Base-by-base conservation (phyloP, 2,888 invertebrate genomes). In the Callinectes sapidus region DNA sequence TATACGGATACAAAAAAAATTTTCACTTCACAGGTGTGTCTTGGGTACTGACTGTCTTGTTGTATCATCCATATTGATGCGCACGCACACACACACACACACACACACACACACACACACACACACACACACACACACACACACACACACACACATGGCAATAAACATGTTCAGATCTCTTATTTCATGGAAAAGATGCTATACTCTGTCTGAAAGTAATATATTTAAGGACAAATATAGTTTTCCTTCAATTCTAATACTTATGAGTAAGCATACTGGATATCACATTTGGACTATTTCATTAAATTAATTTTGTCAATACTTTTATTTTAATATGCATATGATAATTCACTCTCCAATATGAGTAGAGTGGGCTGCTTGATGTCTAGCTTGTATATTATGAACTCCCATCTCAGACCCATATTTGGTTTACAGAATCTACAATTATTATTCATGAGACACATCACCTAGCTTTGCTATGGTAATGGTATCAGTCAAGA, bases 51-150 rank as follows among this genome's bases (percentile, higher is more conserved):
- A 28, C 71, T 28, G 13, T 3, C 28, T 28, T 28, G 28, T 28
- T 28, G 28, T 10, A 10, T 28, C 13, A 71, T 13, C 28, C 71
- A 61, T 61, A 23, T 61, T 61, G 61, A 61, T n/a, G n/a, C 8
- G n/a, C 10, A 10, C 71, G 28, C 61, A 61, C 61, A 23, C 61
- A 61, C 23, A 5, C 61, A 61, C 18, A 5, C 18, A 61, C 18
- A 5, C 61, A 61, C 18, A 18, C 61, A 61, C 18, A 18, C 61
- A 61, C 61, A 61, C 61, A 61, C 61, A 61, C 61, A 61, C 61
- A 61, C 61, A 61, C 61, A 61, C 61, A 61, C 61, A 61, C 71
- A 71, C 71, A 71, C 71, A 71, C 71, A 71, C 71, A 71, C 71
- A 71, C 71, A 71, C 71, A 71, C 71, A 71, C 61, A 61, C 61